These are phyloP conservation scores for Cheirogaleus major DNA, from an alignment of 2,797 vertebrate genomes.

Conservation along the genomic window DNA sequence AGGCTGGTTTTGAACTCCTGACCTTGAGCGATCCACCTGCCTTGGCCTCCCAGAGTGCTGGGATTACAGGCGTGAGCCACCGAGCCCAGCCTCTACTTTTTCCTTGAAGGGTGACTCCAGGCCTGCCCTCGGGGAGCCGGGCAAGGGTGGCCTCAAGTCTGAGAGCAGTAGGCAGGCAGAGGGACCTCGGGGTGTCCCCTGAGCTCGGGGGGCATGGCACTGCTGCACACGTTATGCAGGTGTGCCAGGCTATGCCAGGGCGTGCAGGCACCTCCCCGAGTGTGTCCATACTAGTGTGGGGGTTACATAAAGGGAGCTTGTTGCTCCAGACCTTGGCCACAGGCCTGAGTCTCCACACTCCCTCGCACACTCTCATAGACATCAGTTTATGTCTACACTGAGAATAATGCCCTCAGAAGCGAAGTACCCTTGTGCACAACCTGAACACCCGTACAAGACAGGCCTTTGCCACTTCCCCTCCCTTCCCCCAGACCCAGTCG, in stretches of 20 bases:
- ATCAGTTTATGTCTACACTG: not conserved
- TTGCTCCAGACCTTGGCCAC: not conserved
- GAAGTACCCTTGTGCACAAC: not conserved
- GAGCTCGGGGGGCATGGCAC: not conserved
- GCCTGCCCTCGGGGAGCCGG: not conserved
- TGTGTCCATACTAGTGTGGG: not conserved
- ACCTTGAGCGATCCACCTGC: no score
- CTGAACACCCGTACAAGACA: not conserved
- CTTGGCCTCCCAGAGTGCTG: no score
- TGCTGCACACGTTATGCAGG: accelerated
- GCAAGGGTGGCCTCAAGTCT: not conserved
- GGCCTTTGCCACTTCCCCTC: not conserved
- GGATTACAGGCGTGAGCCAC: no score
- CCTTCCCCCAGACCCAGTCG: not conserved
- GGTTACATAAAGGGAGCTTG: not conserved
- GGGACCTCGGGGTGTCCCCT: not conserved
- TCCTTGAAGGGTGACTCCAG: not conserved
- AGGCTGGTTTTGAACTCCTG: no score
- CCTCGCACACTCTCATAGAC: accelerated
- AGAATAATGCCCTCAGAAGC: not conserved
- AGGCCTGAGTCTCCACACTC: not conserved
- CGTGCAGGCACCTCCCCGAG: no score
- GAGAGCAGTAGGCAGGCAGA: not conserved
- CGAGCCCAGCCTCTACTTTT: no score
- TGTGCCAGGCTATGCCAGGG: not conserved